phyloP scores from a whole-genome alignment of 2,888 invertebrate species.

The Thyatira batis region DNA sequence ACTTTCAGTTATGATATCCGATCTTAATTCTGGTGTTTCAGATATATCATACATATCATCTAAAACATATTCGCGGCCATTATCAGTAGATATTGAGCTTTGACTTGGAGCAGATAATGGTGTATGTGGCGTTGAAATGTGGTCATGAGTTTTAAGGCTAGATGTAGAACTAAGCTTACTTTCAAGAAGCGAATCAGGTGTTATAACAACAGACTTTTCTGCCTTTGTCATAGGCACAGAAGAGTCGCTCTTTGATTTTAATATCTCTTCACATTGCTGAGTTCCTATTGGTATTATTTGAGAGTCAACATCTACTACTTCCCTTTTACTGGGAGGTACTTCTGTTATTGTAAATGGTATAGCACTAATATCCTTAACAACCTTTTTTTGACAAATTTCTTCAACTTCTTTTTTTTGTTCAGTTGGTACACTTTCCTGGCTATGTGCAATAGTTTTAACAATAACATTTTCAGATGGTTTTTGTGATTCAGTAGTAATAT shows the following conservation, averaged over 20 bases:
- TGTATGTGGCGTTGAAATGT: slow-evolving; percentile 81
- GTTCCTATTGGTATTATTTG: slow-evolving; percentile 72
- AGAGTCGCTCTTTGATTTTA: slow-evolving; percentile 77
- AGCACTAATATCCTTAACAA: slow-evolving; percentile 55
- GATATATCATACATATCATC: slow-evolving; percentile 83
- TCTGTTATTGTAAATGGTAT: slow-evolving; percentile 77
- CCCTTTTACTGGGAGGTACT: slow-evolving; percentile 74
- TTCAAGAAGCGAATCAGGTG: slow-evolving; percentile 66
- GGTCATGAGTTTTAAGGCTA: slow-evolving; percentile 79
- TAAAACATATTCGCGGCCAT: slow-evolving; percentile 84
- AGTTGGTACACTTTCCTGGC: slow-evolving; percentile 45
- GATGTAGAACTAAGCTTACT: slow-evolving; percentile 84
- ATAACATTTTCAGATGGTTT: slow-evolving; percentile 48
- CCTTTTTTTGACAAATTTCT: slow-evolving; percentile 65
- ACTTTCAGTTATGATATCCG: slow-evolving; percentile 71
- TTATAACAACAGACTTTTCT: slow-evolving; percentile 68
- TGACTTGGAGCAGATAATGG: slow-evolving; percentile 85
- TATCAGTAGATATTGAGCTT: slow-evolving; percentile 85
- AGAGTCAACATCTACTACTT: slow-evolving; percentile 73
- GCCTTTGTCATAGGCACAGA: slow-evolving; percentile 76
- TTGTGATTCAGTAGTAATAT: slow-evolving; percentile 65
- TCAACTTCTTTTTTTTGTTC: slow-evolving; percentile 34
- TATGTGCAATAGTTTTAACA: slow-evolving; percentile 43
- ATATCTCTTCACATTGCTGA: slow-evolving; percentile 74
- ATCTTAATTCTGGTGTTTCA: slow-evolving; percentile 82